Percentiles rank a stretch among this genome's conserved stretches.
phyloP scores from a whole-genome alignment of 2,797 vertebrate genomes.

The Syngnathus acus region DNA sequence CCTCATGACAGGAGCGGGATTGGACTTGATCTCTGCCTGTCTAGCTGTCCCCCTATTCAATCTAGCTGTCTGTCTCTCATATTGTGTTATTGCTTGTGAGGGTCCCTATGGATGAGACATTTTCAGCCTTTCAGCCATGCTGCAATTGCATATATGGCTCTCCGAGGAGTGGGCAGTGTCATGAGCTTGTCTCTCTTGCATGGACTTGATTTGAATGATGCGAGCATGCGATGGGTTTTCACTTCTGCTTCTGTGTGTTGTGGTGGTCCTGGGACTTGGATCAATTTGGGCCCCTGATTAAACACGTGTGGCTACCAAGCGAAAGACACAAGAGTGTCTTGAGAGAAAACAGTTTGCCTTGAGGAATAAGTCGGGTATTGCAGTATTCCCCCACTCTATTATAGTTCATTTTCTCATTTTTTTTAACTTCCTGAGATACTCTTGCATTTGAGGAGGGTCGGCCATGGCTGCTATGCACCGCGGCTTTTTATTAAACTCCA shows the following conservation, averaged over 20 bases:
- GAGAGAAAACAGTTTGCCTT: background rate
- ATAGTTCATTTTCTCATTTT: background rate
- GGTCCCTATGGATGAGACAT: conserved; percentile 67
- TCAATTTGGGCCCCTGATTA: conserved; percentile 43
- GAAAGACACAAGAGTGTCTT: conserved; percentile 8
- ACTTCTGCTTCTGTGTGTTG: conserved; percentile 36
- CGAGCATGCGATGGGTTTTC: conserved; percentile 41
- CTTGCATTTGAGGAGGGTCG: background rate
- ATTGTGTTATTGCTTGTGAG: conserved; percentile 65
- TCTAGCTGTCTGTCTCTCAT: conserved; percentile 74
- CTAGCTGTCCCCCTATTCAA: conserved; percentile 73
- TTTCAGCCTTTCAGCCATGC: conserved; percentile 48
- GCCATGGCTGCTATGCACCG: no score
- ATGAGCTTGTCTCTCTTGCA: conserved; percentile 55
- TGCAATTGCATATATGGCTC: conserved; percentile 54
- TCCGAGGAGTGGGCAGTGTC: conserved; percentile 61
- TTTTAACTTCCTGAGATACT: background rate
- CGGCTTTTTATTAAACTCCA: no score
- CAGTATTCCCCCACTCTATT: no score
- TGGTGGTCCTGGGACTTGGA: conserved; percentile 31
- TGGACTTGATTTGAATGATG: conserved; percentile 62
- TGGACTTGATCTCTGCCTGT: conserved; percentile 76
- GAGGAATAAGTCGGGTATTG: background rate
- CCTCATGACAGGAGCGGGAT: conserved; percentile 68
- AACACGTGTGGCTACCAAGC: conserved; percentile 39